phyloP scores from a whole-genome alignment of 2,797 vertebrate genomes.

The Poeciliopsis turneri region DNA sequence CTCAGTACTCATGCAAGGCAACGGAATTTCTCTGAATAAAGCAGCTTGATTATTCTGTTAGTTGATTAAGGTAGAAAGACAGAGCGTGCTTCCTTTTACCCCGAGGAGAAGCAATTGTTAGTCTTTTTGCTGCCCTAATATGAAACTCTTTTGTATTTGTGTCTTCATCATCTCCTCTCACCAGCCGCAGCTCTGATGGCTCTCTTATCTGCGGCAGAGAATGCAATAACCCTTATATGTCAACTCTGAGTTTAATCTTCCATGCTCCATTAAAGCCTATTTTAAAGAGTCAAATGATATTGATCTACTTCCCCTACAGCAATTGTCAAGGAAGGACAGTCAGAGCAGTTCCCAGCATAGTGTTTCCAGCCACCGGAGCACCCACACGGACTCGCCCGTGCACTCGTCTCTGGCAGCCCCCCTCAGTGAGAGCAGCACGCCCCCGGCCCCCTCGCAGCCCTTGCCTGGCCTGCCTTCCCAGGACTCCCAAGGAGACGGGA shows the following conservation, averaged over 20 bases:
- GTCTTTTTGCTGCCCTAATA: conserved; percentile 26
- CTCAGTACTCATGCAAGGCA: conserved; percentile 23
- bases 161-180: conserved; percentile 17
- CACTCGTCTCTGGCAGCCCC: conserved; percentile 86
- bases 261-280: conserved; percentile 11
- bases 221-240: conserved; percentile 16
- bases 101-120: conserved; percentile 20
- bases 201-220: conserved; percentile 16
- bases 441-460: conserved; percentile 80
- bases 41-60: conserved; percentile 46
- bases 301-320: conserved; percentile 82
- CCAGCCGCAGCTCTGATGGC: conserved; percentile 19
- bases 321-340: conserved; percentile 98
- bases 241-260: conserved; percentile 19
- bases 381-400: conserved; percentile 89
- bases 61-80: conserved; percentile 31
- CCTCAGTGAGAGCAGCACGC: conserved; percentile 79
- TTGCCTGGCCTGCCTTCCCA: conserved; percentile 79
- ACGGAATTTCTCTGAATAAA: conserved; percentile 44
- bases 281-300: conserved; percentile 30
- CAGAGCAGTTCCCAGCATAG: conserved; percentile 98
- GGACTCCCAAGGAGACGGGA: conserved; percentile 83
- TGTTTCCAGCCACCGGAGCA: conserved; percentile 92
- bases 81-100: conserved; percentile 25
- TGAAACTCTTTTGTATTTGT: conserved; percentile 20